phyloP scores from a whole-genome alignment of 2,888 invertebrate species.

The Drosophila anomalata region DNA sequence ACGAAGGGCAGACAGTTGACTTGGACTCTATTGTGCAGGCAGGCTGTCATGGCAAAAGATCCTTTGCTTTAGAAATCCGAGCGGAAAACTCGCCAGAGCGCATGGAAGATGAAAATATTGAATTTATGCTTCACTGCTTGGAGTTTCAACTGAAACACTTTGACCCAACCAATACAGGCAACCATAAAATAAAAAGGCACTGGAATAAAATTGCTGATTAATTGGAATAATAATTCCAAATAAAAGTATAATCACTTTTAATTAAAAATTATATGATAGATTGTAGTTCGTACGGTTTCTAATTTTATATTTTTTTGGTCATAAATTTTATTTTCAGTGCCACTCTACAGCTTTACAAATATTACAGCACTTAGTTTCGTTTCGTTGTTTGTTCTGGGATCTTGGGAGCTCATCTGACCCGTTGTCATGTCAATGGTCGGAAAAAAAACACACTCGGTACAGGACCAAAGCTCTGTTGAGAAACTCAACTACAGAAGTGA shows the following conservation, averaged over 20 bases:
- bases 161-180: neutral
- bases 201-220: neutral
- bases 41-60: conserved; percentile 53
- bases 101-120: conserved; percentile 58
- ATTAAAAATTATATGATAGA: no score
- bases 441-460: neutral
- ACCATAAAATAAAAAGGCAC: neutral
- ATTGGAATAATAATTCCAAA: neutral
- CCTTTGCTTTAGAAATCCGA: conserved; percentile 26
- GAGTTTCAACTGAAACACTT: conserved; percentile 30
- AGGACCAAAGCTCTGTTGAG: neutral
- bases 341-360: conserved; percentile 17
- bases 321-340: conserved; percentile 11
- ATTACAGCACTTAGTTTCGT: conserved; percentile 37
- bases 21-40: conserved; percentile 1
- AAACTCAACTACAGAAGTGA: neutral
- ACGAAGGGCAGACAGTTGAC: conserved; percentile 50
- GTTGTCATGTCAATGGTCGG: conserved; percentile 43
- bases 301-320: neutral
- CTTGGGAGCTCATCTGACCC: conserved; percentile 29
- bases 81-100: conserved; percentile 31
- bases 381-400: conserved; percentile 26
- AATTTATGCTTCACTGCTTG: conserved; percentile 63
- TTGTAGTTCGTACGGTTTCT: no score
- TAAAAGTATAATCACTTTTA: neutral